Evolutionary conservation across 2,797 vertebrate genomes (phyloP).

Genomic region (Propithecus perrieri): DNA sequence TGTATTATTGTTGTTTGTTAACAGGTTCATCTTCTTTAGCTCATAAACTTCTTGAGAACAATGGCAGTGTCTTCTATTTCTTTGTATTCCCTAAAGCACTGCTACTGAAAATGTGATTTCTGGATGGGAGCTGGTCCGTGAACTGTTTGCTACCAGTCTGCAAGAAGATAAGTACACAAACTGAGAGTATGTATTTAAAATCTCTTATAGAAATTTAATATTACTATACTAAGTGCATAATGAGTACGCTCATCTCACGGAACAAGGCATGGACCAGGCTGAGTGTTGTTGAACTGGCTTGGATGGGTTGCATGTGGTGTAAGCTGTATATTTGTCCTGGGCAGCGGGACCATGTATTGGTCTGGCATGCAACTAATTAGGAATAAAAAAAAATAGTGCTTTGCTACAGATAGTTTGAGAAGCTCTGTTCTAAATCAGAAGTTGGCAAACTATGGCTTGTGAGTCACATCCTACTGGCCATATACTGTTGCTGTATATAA

Average conservation of each 20-base stretch:
- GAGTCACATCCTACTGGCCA: not conserved
- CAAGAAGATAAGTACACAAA: not conserved
- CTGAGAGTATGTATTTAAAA: not conserved
- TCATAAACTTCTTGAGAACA: conserved; percentile 13
- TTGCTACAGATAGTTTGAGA: not conserved
- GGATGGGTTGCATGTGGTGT: not conserved
- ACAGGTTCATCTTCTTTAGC: not conserved
- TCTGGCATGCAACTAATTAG: not conserved
- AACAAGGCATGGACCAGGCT: not conserved
- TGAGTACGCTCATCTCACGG: not conserved
- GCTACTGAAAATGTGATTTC: not conserved
- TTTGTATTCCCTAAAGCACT: not conserved
- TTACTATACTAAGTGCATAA: not conserved
- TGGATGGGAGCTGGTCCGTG: not conserved
- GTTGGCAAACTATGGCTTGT: not conserved
- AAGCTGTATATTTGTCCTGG: not conserved
- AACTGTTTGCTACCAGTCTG: conserved; percentile 5
- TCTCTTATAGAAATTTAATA: not conserved
- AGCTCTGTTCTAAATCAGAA: not conserved
- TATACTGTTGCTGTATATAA: not conserved
- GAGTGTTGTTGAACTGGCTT: not conserved
- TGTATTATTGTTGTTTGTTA: conserved; percentile 12
- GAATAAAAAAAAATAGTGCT: not conserved
- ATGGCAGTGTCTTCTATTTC: not conserved
- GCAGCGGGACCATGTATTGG: not conserved